Base-by-base conservation (phyloP, 2,113 vertebrate species). In the Mustela nigripes region DNA sequence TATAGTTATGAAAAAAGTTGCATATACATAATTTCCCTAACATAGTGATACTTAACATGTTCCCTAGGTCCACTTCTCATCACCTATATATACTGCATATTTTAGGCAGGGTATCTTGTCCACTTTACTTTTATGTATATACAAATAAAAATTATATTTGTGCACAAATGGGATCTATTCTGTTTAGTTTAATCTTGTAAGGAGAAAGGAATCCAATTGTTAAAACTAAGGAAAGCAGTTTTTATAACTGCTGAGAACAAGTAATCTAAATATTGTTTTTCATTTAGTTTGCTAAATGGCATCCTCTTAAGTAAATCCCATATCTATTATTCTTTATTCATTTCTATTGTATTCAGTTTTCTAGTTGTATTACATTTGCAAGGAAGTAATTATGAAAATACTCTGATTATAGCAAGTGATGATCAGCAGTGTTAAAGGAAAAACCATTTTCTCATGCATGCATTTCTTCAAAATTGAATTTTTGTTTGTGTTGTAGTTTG, bases 231-330 rank as follows among this genome's bases (percentile, higher is more conserved):
- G 71, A 84, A 88, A 79, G 18, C 22, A 31, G 4, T 71, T 53
- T 90, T 18, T 39, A n/a, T 11, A 85, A 69, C 5, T 65, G 8
- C 12, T 84, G 39, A 80, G 48, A 76, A 11, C 14, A 58, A 80
- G 9, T 73, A 45, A 82, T 78, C 31, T 87, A 82, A 96, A 65
- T n/a, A 88, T 78, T 4, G 2, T 9, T 16, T 36, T 76, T 74
- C 12, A n/a, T 83, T 95, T 85, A 16, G 71, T 50, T 86, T 95
- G 42, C 45, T 84, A 86, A 74, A 19, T 58, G 26, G 7, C 5
- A 1, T 93, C 81, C 71, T 71, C 58, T 91, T 28, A 56, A 78
- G 67, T 80, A 15, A 93, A 85, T 53, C 11, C n/a, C 2, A 26
- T 39, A 89, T 53, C 69, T 85, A 0, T 48, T 60, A 31, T 74